Evolutionary conservation across 2,888 invertebrate species (phyloP).

Genomic region (Escarpia spicata): DNA sequence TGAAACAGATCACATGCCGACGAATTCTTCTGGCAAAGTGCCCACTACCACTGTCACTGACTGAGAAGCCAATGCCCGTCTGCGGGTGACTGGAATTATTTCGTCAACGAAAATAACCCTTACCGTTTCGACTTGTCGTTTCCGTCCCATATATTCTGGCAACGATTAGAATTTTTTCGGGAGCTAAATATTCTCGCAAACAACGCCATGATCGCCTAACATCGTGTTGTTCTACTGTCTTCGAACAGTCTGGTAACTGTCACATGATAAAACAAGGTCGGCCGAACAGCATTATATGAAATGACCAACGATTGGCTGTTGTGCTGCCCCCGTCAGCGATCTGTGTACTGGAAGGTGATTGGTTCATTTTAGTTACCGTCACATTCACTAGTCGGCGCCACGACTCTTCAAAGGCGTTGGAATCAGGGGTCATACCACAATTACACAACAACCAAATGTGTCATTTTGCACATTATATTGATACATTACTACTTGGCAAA

Average conservation of each 20-base stretch:
- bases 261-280: not conserved
- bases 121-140: not conserved
- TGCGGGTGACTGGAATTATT: not conserved
- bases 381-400: not conserved
- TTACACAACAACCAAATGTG: too few species aligned
- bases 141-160: not conserved
- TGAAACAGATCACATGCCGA: not conserved
- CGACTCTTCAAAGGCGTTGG: too few species aligned
- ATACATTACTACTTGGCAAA: too few species aligned
- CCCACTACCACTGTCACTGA: not conserved
- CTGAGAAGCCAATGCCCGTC: not conserved
- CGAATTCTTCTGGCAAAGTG: not conserved
- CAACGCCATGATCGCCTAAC: not conserved
- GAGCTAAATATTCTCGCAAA: conserved; percentile 13
- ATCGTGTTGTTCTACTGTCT: not conserved
- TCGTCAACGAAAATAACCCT: not conserved
- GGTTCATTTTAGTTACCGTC: not conserved
- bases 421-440: too few species aligned
- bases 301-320: not conserved
- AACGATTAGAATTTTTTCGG: not conserved
- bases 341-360: not conserved
- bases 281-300: not conserved
- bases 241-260: not conserved
- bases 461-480: too few species aligned
- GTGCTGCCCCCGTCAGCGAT: not conserved